A percentile compares a stretch with the other conserved stretches of the same genome.
Conservation (phyloP, 2,888 invertebrate genomes). For the Cheilosia grossa region DNA sequence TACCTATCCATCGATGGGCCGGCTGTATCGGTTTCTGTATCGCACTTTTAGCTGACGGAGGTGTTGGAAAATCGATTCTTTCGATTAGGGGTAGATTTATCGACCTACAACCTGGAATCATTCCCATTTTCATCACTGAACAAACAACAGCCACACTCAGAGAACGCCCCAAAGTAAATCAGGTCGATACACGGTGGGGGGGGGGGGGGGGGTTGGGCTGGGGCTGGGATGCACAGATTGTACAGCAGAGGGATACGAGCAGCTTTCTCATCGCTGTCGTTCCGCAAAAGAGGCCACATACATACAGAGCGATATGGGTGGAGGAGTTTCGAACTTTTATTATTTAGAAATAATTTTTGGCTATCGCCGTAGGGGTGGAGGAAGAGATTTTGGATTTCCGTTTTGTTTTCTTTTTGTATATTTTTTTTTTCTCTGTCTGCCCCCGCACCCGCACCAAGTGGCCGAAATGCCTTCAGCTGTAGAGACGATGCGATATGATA, state of each 20-base stretch:
- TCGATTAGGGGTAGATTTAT: slow-evolving; percentile 65
- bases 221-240: slow-evolving; percentile 32
- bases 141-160: slow-evolving; percentile 37
- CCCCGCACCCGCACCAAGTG: neutral
- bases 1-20: slow-evolving; percentile 14
- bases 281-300: slow-evolving; percentile 44
- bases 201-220: neutral
- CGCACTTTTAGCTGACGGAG: slow-evolving; percentile 15
- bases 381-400: slow-evolving; percentile 9
- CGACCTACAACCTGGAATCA: slow-evolving; percentile 58
- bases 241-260: slow-evolving; percentile 19
- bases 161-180: slow-evolving; percentile 45
- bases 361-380: slow-evolving; percentile 17
- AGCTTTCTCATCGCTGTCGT: slow-evolving; percentile 33
- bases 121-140: slow-evolving; percentile 13
- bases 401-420: neutral
- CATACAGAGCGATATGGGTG: neutral
- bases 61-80: slow-evolving; percentile 67
- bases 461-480: slow-evolving; percentile 35
- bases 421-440: too few relatives aligned
- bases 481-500: slow-evolving; percentile 14
- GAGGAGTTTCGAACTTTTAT: slow-evolving; percentile 48
- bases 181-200: slow-evolving; percentile 24
- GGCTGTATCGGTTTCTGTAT: slow-evolving; percentile 21
- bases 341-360: slow-evolving; percentile 66